Evolutionary conservation across 2,797 vertebrate genomes (phyloP).

Genomic region (Emydoidea blandingii): DNA sequence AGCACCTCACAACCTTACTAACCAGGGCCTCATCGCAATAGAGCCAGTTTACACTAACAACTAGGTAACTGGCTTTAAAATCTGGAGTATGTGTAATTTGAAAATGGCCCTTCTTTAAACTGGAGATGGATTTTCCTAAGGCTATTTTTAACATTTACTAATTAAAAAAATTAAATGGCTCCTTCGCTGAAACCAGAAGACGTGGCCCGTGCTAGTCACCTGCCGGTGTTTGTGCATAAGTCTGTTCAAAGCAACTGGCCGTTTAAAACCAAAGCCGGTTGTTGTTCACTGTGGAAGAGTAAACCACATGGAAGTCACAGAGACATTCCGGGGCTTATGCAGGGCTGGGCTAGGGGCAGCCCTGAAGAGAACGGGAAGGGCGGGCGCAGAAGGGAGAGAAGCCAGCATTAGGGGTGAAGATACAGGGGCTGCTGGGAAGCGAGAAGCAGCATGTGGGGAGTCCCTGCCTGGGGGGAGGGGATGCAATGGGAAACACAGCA

Average conservation of each 20-base stretch:
- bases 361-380: too few relatives aligned
- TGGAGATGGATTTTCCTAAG: background rate
- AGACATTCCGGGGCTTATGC: background rate
- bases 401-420: background rate
- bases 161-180: background rate
- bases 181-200: background rate
- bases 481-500: too few relatives aligned
- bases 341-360: background rate
- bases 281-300: background rate
- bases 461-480: background rate
- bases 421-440: background rate
- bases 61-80: too few relatives aligned
- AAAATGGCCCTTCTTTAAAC: background rate
- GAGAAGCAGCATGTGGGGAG: background rate
- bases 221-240: background rate
- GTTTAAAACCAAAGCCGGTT: background rate
- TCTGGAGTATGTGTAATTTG: too few relatives aligned
- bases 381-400: background rate
- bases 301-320: background rate
- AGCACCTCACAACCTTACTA: background rate
- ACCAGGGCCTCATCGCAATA: background rate
- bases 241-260: background rate
- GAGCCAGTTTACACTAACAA: too few relatives aligned
- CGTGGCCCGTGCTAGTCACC: background rate
- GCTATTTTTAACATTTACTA: rapidly evolving